These are phyloP conservation scores for Melanostoma mellinum DNA, from an alignment of 2,888 invertebrate genomes.

Conservation along the genomic window DNA sequence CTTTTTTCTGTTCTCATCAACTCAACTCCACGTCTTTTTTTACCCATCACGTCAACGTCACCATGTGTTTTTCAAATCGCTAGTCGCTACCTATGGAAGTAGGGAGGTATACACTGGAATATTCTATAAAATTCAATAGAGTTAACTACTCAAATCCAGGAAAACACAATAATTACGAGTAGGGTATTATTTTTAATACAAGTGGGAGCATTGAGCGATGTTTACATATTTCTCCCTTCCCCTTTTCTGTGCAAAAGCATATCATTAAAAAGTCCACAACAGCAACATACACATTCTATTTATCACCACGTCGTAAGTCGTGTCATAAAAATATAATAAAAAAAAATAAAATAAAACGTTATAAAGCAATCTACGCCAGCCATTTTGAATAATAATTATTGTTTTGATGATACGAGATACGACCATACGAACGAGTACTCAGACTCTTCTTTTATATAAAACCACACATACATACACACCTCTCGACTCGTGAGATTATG, in stretches of 20 bases:
- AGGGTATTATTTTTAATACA: too few relatives aligned
- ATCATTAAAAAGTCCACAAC: neutral
- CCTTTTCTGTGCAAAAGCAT: neutral
- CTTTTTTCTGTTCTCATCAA: too few relatives aligned
- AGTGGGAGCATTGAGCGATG: too few relatives aligned
- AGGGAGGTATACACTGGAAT: too few relatives aligned
- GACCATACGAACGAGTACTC: too few relatives aligned
- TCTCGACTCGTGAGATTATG: neutral
- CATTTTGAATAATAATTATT: slow-evolving; percentile 68
- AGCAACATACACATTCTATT: neutral
- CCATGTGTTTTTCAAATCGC: too few relatives aligned
- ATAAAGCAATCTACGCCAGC: slow-evolving; percentile 59
- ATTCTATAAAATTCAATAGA: too few relatives aligned
- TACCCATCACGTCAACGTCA: too few relatives aligned
- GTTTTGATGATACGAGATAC: slow-evolving; percentile 20
- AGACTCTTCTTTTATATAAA: neutral
- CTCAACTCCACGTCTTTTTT: too few relatives aligned
- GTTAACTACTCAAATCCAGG: too few relatives aligned
- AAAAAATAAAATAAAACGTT: slow-evolving; percentile 42
- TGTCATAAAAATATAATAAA: slow-evolving; percentile 8
- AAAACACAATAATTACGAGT: too few relatives aligned
- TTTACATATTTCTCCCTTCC: neutral
- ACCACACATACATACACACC: neutral
- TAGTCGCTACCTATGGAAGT: too few relatives aligned
- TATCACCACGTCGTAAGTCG: neutral